Percentiles rank a stretch among this genome's conserved stretches.
phyloP scores from a whole-genome alignment of 2,888 invertebrate genomes.

The Chrysolina americana region DNA sequence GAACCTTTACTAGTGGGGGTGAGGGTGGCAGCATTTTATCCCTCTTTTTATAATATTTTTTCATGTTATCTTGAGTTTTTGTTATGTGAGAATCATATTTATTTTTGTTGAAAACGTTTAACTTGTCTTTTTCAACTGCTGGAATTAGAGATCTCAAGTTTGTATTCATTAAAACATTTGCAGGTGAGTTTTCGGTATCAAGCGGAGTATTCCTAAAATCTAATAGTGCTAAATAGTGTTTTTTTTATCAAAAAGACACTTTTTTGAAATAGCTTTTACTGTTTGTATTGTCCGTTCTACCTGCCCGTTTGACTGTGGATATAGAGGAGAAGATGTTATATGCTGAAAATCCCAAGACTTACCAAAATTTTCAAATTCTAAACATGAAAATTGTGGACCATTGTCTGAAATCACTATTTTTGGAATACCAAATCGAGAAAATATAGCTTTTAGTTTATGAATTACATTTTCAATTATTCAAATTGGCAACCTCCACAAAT shows the following conservation, averaged over 20 bases:
- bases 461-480: not conserved
- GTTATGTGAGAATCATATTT: not conserved
- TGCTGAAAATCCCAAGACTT: not conserved
- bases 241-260: too few relatives aligned
- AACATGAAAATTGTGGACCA: not conserved
- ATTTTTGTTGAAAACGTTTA: not conserved
- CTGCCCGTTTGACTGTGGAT: not conserved
- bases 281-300: not conserved
- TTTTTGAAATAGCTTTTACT: not conserved
- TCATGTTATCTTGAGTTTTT: not conserved
- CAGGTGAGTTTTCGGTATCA: not conserved
- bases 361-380: not conserved
- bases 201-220: not conserved
- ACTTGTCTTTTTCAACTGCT: not conserved
- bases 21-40: too few relatives aligned
- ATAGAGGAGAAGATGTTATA: not conserved
- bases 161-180: slow-evolving; percentile 1
- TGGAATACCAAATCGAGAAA: not conserved
- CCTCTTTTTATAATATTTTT: too few relatives aligned
- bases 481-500: not conserved
- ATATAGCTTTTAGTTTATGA: not conserved
- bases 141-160: not conserved
- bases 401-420: not conserved
- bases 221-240: too few relatives aligned
- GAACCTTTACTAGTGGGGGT: not conserved